Percentiles rank a stretch among this genome's conserved stretches.
Evolutionary conservation across 2,797 vertebrate species (phyloP).

Genomic region (Megalops cyprinoides): DNA sequence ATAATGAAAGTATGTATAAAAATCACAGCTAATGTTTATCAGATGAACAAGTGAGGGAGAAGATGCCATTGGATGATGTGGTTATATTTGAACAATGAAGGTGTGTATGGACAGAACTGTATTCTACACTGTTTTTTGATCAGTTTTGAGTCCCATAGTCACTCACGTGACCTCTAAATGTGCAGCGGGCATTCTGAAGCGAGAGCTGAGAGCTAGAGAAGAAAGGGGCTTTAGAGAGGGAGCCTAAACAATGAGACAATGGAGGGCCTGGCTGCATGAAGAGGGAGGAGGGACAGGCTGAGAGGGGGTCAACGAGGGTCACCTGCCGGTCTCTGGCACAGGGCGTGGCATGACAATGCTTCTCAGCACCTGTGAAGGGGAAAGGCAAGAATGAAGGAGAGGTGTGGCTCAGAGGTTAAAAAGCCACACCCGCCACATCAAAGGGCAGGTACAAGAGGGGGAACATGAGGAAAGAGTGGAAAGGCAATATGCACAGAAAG

Average conservation of each 20-base stretch:
- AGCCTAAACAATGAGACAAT: conserved; percentile 63
- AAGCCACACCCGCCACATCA: neutral
- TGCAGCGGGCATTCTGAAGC: neutral
- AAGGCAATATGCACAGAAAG: conserved; percentile 57
- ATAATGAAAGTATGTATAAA: neutral
- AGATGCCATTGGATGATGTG: neutral
- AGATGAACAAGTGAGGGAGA: neutral
- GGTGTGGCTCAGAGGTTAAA: neutral
- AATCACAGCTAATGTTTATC: too few species aligned
- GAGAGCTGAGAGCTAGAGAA: neutral
- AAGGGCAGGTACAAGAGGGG: conserved; percentile 36
- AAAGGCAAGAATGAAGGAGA: conserved; percentile 26
- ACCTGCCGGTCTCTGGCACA: neutral
- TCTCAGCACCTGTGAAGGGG: conserved; percentile 52
- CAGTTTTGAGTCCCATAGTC: neutral
- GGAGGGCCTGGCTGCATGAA: conserved; percentile 6
- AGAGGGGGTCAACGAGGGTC: conserved; percentile 33
- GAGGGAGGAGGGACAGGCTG: conserved; percentile 44
- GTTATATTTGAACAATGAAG: neutral
- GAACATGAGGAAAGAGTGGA: conserved; percentile 57
- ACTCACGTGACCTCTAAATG: neutral
- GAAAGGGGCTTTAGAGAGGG: conserved; percentile 25
- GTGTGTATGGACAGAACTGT: neutral
- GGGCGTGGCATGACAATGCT: too few species aligned
- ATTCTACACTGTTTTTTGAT: neutral